phyloP scores from a whole-genome alignment of 2,113 vertebrate genomes.

The Baryphthengus martii region DNA sequence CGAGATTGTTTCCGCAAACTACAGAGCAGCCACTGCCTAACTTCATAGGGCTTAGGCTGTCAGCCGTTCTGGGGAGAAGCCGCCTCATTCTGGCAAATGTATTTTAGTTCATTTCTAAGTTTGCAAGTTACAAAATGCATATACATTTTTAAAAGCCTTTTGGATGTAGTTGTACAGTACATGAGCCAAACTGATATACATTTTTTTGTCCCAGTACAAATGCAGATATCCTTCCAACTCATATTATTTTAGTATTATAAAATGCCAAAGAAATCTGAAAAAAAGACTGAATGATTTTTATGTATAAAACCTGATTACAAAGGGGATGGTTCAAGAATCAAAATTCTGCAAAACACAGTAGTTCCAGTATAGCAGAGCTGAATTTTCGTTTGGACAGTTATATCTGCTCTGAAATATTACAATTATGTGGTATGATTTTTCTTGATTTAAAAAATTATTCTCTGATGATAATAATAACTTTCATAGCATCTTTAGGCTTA shows the following conservation, averaged over 20 bases:
- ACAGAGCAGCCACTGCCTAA: not conserved
- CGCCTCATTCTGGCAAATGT: not conserved
- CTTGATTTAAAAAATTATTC: not conserved
- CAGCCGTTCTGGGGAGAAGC: not conserved
- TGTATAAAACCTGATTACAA: not conserved
- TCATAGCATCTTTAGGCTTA: not conserved
- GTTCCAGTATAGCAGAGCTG: not conserved
- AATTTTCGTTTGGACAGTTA: not conserved
- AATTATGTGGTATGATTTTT: not conserved
- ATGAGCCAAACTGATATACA: not conserved
- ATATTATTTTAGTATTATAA: not conserved
- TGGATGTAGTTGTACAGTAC: not conserved
- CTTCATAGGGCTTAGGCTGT: not conserved
- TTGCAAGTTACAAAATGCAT: not conserved
- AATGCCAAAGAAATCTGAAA: not conserved
- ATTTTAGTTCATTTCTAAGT: not conserved
- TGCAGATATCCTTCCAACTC: not conserved
- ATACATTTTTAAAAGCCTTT: not conserved
- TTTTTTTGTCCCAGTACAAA: not conserved
- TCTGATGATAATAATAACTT: not conserved
- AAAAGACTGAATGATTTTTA: not conserved
- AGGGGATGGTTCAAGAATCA: accelerated
- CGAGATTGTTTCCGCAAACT: not conserved
- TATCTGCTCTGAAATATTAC: not conserved
- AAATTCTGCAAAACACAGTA: not conserved